Base-by-base conservation (phyloP, 2,797 vertebrate species). In the Thamnophis elegans region DNA sequence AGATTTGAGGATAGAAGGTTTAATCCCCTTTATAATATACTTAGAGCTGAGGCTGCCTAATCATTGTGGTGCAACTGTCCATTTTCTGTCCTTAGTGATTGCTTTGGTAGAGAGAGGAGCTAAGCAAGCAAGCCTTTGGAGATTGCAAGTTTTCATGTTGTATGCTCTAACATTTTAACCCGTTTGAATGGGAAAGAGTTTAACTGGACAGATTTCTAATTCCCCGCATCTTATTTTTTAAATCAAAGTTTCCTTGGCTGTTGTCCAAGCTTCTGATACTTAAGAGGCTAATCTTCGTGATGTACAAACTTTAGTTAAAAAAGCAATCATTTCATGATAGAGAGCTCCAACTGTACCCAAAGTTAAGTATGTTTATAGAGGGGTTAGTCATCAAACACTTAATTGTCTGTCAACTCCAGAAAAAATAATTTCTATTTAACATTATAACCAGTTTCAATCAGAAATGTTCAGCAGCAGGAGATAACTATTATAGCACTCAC, bases 341-440 rank as follows among this genome's bases (percentile, higher is more conserved):
- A 62, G 18, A 32, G 5, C 53, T 73, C 55, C 32, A 73, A 25
- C 51, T 56, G 32, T 28, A 51, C 47, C 18, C 26, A 89, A 85
- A 85, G 85, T 53, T 89, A 36, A 59, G n/a, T 85, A 26, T 90
- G 82, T 93, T 91, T 91, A 91, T 47, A 68, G 62, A 58, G 47
- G 47, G 47, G 62, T 47, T 56, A 85, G 78, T 53, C 73, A 88
- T 90, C 62, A 60, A 93, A 91, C 25, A 42, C 32, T 62, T 85
- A 85, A 85, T 47, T 91, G 68, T 85, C 87, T 73, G 87, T 91
- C 58, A 91, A 25, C 68, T 91, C 51, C 56, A 62, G 90, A 73
- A 88, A 93, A 91, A 88, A 62, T 91, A 91, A 91, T 94, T 92
- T 92, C 91, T 18, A 88, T 56, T 88, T 87, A 90, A 82, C 55